Evolutionary conservation across 2,888 invertebrate species (phyloP).

Genomic region (Bombyx huttoni): DNA sequence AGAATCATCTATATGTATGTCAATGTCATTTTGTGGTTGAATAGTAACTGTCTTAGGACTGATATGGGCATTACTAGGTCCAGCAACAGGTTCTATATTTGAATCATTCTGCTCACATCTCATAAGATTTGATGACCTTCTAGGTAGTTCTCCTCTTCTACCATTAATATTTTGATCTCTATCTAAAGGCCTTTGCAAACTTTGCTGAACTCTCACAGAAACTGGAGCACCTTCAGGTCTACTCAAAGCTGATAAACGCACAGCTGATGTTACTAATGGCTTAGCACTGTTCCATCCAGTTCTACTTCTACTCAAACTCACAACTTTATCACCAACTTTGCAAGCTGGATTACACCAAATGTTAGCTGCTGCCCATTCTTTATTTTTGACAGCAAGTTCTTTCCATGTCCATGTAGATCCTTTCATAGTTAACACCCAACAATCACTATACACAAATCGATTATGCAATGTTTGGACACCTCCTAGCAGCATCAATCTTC

Average conservation of each 20-base stretch:
- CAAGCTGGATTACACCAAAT: slow-evolving; percentile 96
- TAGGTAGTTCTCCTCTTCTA: slow-evolving; percentile 72
- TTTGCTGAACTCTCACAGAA: slow-evolving; percentile 60
- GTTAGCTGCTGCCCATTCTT: slow-evolving; percentile 85
- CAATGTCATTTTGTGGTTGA: slow-evolving; percentile 27
- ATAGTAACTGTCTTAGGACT: slow-evolving; percentile 15
- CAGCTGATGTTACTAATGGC: slow-evolving; percentile 70
- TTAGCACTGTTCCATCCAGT: slow-evolving; percentile 67
- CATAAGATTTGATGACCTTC: slow-evolving; percentile 30
- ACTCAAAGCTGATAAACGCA: slow-evolving; percentile 50
- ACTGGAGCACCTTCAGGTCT: slow-evolving; percentile 59
- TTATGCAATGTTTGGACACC: slow-evolving; percentile 91
- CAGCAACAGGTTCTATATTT: slow-evolving; percentile 47
- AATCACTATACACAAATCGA: slow-evolving; percentile 84
- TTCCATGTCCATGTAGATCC: slow-evolving; percentile 81
- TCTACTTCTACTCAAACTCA: slow-evolving; percentile 78
- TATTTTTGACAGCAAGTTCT: slow-evolving; percentile 81
- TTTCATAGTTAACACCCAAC: slow-evolving; percentile 89
- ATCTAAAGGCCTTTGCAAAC: slow-evolving; percentile 67
- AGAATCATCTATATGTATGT: slow-evolving; percentile 19
- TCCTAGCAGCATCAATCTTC: slow-evolving; percentile 85
- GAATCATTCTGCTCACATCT: slow-evolving; percentile 27
- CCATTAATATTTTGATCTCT: slow-evolving; percentile 83
- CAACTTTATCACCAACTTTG: slow-evolving; percentile 81
- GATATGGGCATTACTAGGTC: slow-evolving; percentile 51